phyloP scores from a whole-genome alignment of 92 coral and sea anemone genomes.

The Heliopora coerulea region DNA sequence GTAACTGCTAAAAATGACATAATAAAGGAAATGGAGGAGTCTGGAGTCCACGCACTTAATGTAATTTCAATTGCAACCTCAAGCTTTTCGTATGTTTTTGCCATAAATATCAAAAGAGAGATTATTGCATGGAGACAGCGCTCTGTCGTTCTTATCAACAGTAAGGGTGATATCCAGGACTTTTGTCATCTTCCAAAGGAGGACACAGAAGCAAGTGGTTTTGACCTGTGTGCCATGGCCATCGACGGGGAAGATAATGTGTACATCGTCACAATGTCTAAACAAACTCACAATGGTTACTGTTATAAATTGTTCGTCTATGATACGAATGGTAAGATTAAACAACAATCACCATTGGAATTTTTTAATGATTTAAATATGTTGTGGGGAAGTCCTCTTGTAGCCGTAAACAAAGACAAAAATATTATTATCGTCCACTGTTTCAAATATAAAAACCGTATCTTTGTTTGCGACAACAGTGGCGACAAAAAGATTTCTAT shows the following conservation, averaged over 20 bases:
- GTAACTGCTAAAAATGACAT: background rate
- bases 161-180: background rate
- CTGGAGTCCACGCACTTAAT: background rate
- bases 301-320: slow-evolving; percentile 7
- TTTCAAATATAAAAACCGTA: no score
- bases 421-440: no score
- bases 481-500: no score
- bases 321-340: background rate
- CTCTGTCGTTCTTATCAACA: background rate
- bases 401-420: background rate
- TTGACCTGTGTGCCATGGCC: background rate
- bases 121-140: background rate
- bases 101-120: slow-evolving; percentile 12
- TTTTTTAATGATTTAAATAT: background rate
- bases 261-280: background rate
- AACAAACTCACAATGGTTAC: background rate
- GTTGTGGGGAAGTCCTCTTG: background rate
- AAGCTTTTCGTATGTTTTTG: background rate
- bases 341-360: background rate
- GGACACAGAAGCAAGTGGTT: background rate
- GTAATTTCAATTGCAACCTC: no score
- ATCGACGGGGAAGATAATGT: slow-evolving; percentile 8
- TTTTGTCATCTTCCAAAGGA: slow-evolving; percentile 8
- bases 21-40: background rate
- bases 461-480: no score